A percentile compares a stretch with the other conserved stretches of the same genome.
Conservation (phyloP, 2,888 invertebrate genomes). For the Torymus texanus region DNA sequence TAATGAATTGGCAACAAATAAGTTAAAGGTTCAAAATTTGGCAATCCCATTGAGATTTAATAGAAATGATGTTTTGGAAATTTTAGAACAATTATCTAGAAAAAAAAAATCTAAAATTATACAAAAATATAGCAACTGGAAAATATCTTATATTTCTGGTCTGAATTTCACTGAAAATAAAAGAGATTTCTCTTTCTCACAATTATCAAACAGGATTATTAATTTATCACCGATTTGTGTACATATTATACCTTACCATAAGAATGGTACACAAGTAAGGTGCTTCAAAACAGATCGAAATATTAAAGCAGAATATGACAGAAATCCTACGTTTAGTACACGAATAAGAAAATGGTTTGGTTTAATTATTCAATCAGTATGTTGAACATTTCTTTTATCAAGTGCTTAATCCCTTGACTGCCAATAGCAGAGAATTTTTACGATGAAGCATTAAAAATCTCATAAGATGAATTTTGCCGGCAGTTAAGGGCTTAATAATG, state of each 20-base stretch:
- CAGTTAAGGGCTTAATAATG: too few relatives aligned
- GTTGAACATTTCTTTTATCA: not conserved
- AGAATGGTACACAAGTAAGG: slow-evolving; percentile 78
- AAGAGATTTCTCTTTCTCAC: slow-evolving; percentile 61
- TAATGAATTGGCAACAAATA: slow-evolving; percentile 62
- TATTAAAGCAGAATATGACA: slow-evolving; percentile 81
- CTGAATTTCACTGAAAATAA: slow-evolving; percentile 70
- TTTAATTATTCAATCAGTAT: slow-evolving; percentile 55
- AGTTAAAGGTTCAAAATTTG: slow-evolving; percentile 61
- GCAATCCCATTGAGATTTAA: slow-evolving; percentile 59
- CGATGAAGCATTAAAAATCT: too few relatives aligned
- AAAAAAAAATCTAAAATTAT: slow-evolving; percentile 59
- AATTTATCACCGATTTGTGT: slow-evolving; percentile 56
- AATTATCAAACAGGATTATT: slow-evolving; percentile 58
- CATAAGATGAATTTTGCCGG: too few relatives aligned
- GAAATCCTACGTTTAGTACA: slow-evolving; percentile 80
- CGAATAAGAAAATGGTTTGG: slow-evolving; percentile 67
- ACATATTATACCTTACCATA: slow-evolving; percentile 58
- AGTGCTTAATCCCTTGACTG: too few relatives aligned
- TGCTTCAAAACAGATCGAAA: slow-evolving; percentile 88
- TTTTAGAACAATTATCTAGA: slow-evolving; percentile 61
- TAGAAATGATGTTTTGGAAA: slow-evolving; percentile 61
- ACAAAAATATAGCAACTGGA: slow-evolving; percentile 66
- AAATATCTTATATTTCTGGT: slow-evolving; percentile 70
- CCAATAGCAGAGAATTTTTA: too few relatives aligned